phyloP scores from a whole-genome alignment of 2,888 invertebrate species.

The Microplitis manilae region DNA sequence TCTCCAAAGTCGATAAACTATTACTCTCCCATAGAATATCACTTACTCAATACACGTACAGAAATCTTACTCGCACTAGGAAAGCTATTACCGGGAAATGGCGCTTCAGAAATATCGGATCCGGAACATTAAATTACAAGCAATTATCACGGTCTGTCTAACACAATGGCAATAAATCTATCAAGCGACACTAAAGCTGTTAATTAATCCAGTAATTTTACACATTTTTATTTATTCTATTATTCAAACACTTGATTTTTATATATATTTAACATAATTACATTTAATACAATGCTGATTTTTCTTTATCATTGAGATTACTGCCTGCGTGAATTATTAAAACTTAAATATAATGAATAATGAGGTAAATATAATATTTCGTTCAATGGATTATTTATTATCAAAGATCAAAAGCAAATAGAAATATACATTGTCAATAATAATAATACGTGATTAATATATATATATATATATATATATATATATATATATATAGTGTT shows the following conservation, averaged over 20 bases:
- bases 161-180: constrained; percentile 13
- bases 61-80: not conserved
- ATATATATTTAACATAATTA: no score
- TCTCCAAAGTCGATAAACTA: not conserved
- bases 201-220: not conserved
- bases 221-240: not conserved
- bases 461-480: not conserved
- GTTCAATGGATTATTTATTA: not conserved
- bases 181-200: not conserved
- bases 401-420: not conserved
- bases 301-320: no score
- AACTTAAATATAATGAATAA: not conserved
- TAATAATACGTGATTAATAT: not conserved
- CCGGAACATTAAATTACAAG: constrained; percentile 35
- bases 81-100: constrained; percentile 33
- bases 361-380: not conserved
- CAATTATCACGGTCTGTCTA: constrained; percentile 29
- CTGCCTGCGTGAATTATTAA: no score
- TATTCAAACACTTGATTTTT: not conserved
- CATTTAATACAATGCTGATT: no score
- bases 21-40: not conserved
- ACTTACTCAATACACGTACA: not conserved
- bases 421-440: not conserved
- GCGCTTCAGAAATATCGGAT: constrained; percentile 26
- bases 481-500: not conserved